phyloP scores from a whole-genome alignment of 64 coral and sea anemone species.

The Actinia equina region DNA sequence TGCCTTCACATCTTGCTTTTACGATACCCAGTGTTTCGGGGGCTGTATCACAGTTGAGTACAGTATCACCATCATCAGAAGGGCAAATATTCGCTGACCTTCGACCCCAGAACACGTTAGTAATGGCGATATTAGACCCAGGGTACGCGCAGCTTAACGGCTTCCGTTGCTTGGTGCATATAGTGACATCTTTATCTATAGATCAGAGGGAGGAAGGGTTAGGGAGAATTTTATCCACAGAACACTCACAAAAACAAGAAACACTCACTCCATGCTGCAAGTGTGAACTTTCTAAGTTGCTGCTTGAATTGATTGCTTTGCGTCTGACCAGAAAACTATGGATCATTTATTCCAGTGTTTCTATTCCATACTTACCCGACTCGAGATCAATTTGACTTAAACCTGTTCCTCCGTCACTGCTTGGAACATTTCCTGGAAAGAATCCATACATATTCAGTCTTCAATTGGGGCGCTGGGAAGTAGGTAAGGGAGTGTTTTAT shows the following conservation, averaged over 20 bases:
- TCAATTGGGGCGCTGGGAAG: too few species aligned
- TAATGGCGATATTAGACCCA: conserved; percentile 87
- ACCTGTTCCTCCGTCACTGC: conserved; percentile 68
- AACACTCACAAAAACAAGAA: too few species aligned
- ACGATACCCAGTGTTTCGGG: conserved; percentile 90
- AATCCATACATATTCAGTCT: not conserved
- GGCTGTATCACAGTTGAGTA: conserved; percentile 75
- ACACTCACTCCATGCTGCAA: too few species aligned
- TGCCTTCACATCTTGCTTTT: conserved; percentile 90
- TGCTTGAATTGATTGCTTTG: too few species aligned
- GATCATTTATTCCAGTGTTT: not conserved
- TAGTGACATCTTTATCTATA: conserved; percentile 73
- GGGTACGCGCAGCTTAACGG: conserved; percentile 88
- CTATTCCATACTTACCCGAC: conserved; percentile 33
- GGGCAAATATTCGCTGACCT: conserved; percentile 62
- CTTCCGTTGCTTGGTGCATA: conserved; percentile 83
- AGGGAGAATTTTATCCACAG: not conserved
- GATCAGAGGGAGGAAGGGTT: not conserved
- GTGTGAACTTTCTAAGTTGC: too few species aligned
- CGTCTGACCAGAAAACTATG: too few species aligned
- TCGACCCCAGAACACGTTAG: conserved; percentile 81
- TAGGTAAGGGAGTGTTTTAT: too few species aligned
- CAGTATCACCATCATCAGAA: conserved; percentile 90
- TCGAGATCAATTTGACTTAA: conserved; percentile 85
- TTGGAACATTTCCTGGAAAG: conserved; percentile 51